Evolutionary conservation across 2,797 vertebrate genomes (phyloP).

Genomic region (Gymnopithys bicolor): DNA sequence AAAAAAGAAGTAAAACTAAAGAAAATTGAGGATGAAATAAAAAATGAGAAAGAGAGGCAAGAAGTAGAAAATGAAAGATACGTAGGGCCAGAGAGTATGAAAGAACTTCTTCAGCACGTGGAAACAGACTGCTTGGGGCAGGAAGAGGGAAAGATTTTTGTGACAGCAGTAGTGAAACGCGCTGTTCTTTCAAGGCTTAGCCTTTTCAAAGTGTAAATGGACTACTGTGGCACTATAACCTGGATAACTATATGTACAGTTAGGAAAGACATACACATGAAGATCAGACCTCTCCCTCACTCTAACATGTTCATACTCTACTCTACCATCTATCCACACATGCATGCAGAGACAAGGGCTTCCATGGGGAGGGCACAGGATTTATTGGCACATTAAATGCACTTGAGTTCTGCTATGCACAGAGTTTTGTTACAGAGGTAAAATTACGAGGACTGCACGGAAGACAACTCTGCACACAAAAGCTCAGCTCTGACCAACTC

Average conservation of each 20-base stretch:
- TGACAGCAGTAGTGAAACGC: not conserved
- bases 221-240: not conserved
- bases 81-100: not conserved
- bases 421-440: not conserved
- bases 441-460: not conserved
- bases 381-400: not conserved
- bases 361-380: not conserved
- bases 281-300: not conserved
- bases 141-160: not conserved
- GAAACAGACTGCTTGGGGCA: not conserved
- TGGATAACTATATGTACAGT: not conserved
- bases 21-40: not conserved
- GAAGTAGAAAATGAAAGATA: not conserved
- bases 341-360: not conserved
- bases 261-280: not conserved
- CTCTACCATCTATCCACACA: not conserved
- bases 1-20: not conserved
- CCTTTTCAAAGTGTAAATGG: slow-evolving; percentile 27
- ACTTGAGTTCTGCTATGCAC: not conserved
- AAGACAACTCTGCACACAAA: not conserved
- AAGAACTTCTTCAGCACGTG: not conserved
- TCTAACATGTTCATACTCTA: not conserved
- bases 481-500: not conserved
- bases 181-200: not conserved
- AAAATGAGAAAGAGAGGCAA: not conserved